Base-by-base conservation (phyloP, 2,888 invertebrate species). In the Brachypalpus laphriformis region DNA sequence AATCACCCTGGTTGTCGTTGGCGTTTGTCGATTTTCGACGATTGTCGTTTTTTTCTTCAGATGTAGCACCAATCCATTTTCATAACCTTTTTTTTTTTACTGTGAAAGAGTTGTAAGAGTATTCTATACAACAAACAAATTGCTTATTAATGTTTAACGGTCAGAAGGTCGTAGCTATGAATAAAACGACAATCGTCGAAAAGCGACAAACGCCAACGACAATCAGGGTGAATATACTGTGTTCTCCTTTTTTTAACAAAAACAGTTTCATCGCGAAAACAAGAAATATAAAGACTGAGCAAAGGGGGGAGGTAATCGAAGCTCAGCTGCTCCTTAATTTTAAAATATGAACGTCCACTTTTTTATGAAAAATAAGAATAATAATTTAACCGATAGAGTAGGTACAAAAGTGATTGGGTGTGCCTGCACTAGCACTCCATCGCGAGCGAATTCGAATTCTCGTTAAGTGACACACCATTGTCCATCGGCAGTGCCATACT, bases 391-490 rank as follows among this genome's bases (percentile, higher is more conserved):
- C 18, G 42, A 75, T 54, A 57, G 61, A 20, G 45, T 83, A 87
- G 83, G 87, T 87, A 87, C 87, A 87, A 87, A 83, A 75, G 87
- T 83, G 72, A 74, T 54, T 57, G 25, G 65, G 37, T 22, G n/a
- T 22, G 9, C 28, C 70, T 42, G 34, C 54, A 81, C 82, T 90
- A 92, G 88, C 92, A 92, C 87, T 92, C 92, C 92, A 92, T 92
- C 78, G 92, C 92, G 40, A 92, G 88, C 0, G 92, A 92, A 88
- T 92, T 92, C 34, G 92, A 92, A 80, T 92, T 92, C 71, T 92
- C 92, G 75, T 92, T 92, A 16, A 91, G 87, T 57, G 90, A 89
- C 2, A 91, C 89, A 3, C 91, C 90, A 82, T 91, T 91, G 74
- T 91, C 91, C 9, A 89, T 87, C 3, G 91, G 91, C 88, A 92